Evolutionary conservation across 2,797 vertebrate species (phyloP).

Genomic region (Pitangus sulphuratus): DNA sequence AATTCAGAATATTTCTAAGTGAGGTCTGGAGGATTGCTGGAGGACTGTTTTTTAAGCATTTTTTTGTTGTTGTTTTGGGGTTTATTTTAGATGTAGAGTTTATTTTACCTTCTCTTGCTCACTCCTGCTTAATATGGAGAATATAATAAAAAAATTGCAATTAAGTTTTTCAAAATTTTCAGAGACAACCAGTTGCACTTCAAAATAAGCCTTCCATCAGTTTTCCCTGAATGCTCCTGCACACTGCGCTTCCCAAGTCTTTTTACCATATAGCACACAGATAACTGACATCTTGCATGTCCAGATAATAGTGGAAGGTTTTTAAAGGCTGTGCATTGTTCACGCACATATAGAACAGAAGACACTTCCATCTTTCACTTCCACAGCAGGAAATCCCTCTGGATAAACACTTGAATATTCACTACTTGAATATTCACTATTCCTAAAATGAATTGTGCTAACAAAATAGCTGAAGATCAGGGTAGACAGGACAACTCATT

Average conservation of each 20-base stretch:
- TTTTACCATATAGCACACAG: neutral
- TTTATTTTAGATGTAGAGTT: neutral
- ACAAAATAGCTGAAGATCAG: neutral
- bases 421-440: neutral
- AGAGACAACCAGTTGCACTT: neutral
- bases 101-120: neutral
- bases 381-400: neutral
- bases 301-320: neutral
- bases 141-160: neutral
- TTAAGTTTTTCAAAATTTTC: neutral
- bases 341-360: neutral
- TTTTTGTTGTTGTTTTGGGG: neutral
- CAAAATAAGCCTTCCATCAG: neutral
- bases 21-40: neutral
- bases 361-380: neutral
- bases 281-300: neutral
- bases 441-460: neutral
- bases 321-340: neutral
- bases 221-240: neutral
- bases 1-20: neutral
- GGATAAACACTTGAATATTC: neutral
- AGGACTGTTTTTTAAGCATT: accelerated
- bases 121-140: neutral
- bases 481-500: neutral
- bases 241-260: neutral